Conservation (phyloP, 1,140 invertebrate genomes). For the Aricia agestis region DNA sequence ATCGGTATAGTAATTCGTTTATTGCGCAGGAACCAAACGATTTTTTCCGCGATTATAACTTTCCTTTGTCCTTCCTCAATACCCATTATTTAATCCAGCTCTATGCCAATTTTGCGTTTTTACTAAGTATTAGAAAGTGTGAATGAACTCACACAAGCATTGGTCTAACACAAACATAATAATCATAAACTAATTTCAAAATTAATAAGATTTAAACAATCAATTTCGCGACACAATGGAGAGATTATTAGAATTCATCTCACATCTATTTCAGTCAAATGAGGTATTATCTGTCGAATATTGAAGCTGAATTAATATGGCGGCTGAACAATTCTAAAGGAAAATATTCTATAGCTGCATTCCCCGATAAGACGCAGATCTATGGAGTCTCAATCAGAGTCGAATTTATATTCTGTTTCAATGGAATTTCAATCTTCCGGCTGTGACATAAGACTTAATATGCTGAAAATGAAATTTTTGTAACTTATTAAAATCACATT, state of each 20-base stretch:
- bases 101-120: no score
- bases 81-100: no score
- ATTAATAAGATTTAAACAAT: background rate
- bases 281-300: slow-evolving; percentile 34
- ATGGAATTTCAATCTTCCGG: background rate
- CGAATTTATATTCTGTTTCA: slow-evolving; percentile 13
- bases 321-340: slow-evolving; percentile 36
- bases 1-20: no score
- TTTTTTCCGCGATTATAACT: no score
- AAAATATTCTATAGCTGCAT: slow-evolving; percentile 41
- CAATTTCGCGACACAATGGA: background rate
- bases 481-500: no score
- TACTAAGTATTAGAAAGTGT: no score
- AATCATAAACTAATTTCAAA: background rate
- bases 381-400: slow-evolving; percentile 17
- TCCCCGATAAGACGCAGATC: slow-evolving; percentile 24
- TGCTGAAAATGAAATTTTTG: no score
- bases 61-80: no score
- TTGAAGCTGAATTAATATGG: slow-evolving; percentile 39
- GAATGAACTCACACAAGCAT: no score
- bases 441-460: background rate
- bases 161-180: no score
- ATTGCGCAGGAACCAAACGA: no score
- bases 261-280: slow-evolving; percentile 42
- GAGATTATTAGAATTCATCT: slow-evolving; percentile 12